Conservation (phyloP, 2,113 vertebrate genomes). For the Probosciger aterrimus region DNA sequence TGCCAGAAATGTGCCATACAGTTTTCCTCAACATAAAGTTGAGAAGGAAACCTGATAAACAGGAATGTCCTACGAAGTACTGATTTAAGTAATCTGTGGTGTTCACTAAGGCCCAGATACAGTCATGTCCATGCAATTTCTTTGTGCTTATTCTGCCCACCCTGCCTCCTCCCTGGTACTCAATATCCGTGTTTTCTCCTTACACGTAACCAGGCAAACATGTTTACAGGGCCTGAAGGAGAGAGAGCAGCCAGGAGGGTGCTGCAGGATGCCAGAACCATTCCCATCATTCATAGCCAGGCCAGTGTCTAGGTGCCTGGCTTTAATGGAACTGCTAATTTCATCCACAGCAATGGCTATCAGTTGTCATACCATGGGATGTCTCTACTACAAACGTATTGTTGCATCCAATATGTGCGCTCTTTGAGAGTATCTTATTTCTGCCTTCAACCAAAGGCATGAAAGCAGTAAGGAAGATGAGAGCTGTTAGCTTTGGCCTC, state of each 20-base stretch:
- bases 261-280: not conserved
- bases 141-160: not conserved
- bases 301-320: not conserved
- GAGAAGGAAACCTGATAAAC: not conserved
- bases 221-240: not conserved
- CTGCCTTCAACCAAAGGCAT: not conserved
- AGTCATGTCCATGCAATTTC: fast-evolving
- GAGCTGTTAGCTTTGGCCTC: not conserved
- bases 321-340: not conserved
- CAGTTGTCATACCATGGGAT: not conserved
- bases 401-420: not conserved
- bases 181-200: not conserved
- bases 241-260: not conserved
- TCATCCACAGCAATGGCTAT: not conserved
- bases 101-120: not conserved
- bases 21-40: not conserved
- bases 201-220: not conserved
- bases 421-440: not conserved
- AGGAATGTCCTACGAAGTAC: not conserved
- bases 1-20: not conserved
- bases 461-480: not conserved
- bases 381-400: not conserved
- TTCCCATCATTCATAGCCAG: not conserved
- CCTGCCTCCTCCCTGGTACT: not conserved
- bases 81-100: not conserved